Evolutionary conservation across 2,797 vertebrate species (phyloP), one percentile per base, ranked within the genome.

Genomic region (Zenarchopterus dispar): DNA sequence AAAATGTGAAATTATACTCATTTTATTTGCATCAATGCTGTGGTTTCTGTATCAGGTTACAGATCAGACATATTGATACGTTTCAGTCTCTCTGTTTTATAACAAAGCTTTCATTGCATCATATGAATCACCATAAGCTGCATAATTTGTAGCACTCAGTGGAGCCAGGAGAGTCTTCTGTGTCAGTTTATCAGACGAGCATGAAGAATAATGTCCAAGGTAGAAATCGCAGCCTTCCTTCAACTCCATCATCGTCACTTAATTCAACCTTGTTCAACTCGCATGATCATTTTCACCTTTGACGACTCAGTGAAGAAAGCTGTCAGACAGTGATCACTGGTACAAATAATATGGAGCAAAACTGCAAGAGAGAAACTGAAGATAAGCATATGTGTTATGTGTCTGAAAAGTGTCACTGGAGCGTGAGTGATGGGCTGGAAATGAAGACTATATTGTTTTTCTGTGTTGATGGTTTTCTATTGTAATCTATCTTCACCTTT

Each of bases 261-360:
- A 77, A 67, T 80, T 77, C 75, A 74, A 55, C 68, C 72, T 76
- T 49, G 73, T 67, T 74, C 69, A 83, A 81, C 67, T 82, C 65
- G 43, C 66, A 61, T 74, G 45, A 66, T 67, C 44, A 61, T 77
- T 88, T 81, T 77, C 78, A 86, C 78, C 82, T 87, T 75, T 77
- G 68, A 70, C 75, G 73, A 72, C 80, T 75, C 45, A 11, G 5
- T 41, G 45, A 85, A 52, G 59, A 36, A 65, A 71, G 77, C 64
- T 74, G 70, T 74, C 60, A 79, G 59, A 77, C 67, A 67, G 69
- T 68, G 76, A 69, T 76, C 54, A 54, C 63, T 54, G 73, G 78
- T 62, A 78, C 57, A 72, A 72, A 74, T 9, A 33, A 72, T 64
- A 78, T 62, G 72, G 71, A 78, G 33, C 55, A 22, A 19, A 59